phyloP scores from a whole-genome alignment of 1,140 invertebrate genomes.

The Cyclargus thomasi region DNA sequence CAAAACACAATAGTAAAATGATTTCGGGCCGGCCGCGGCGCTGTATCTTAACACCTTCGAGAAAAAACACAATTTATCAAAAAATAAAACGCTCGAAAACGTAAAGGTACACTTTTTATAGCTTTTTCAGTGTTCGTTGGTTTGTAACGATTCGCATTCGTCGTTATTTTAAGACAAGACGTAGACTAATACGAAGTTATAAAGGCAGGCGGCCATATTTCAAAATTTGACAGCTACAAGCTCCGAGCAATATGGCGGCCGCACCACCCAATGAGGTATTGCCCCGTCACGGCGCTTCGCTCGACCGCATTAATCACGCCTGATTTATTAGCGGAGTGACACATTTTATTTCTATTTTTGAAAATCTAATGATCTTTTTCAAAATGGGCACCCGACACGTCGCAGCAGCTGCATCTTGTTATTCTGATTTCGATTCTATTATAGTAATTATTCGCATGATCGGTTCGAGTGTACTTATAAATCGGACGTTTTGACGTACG shows the following conservation, averaged over 20 bases:
- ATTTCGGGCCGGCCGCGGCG: conserved; percentile 40
- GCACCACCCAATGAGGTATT: conserved; percentile 68
- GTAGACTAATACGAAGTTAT: conserved; percentile 56
- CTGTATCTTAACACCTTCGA: conserved; percentile 61
- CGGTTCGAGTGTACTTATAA: conserved; percentile 32
- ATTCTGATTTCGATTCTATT: conserved; percentile 55
- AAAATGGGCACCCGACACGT: conserved; percentile 61
- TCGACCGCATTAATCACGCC: conserved; percentile 63
- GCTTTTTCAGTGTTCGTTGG: conserved; percentile 27
- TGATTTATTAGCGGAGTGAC: conserved; percentile 72
- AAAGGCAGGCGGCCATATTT: conserved; percentile 60
- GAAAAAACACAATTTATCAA: conserved; percentile 64
- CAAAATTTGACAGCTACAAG: conserved; percentile 74
- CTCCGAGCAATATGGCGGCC: conserved; percentile 69
- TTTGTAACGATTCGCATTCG: conserved; percentile 35
- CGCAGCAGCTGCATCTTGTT: conserved; percentile 72
- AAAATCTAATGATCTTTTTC: conserved; percentile 69
- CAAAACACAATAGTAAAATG: conserved; percentile 61
- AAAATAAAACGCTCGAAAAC: conserved; percentile 45
- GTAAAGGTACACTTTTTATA: conserved; percentile 37
- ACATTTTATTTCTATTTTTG: conserved; percentile 74
- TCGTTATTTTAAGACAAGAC: conserved; percentile 64
- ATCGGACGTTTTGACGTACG: conserved; percentile 35
- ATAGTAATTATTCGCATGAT: conserved; percentile 69
- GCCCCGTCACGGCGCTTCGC: conserved; percentile 61